These are phyloP conservation scores for Octodonta nipae DNA, from an alignment of 2,888 invertebrate species.

Conservation along the genomic window DNA sequence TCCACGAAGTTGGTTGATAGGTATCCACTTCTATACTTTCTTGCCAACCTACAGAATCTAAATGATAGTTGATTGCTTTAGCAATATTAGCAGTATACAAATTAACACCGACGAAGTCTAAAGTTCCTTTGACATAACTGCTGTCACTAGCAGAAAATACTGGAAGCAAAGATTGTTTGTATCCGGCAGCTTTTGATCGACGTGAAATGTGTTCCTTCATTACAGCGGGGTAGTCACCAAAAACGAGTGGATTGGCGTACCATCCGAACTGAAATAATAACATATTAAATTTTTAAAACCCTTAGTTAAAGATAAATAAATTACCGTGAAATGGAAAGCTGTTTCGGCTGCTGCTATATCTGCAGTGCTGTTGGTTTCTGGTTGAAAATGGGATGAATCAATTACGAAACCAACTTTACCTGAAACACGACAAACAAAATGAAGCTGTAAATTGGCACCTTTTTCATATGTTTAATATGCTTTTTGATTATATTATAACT, in stretches of 20 bases:
- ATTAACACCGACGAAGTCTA: conserved; percentile 63
- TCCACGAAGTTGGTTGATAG: conserved; percentile 8
- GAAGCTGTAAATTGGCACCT: no score
- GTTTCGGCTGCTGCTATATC: conserved; percentile 42
- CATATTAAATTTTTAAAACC: no score
- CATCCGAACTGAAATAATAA: conserved; percentile 17
- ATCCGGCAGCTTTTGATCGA: conserved; percentile 46
- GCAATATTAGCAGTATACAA: conserved; percentile 51
- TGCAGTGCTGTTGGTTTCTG: conserved; percentile 35
- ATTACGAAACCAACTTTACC: conserved; percentile 44
- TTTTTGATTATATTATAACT: no score
- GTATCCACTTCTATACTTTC: conserved; percentile 5
- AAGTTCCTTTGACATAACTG: conserved; percentile 38
- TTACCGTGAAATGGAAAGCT: conserved; percentile 23
- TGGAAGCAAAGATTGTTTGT: conserved; percentile 47
- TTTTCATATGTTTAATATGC: no score
- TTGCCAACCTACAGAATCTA: conserved; percentile 34
- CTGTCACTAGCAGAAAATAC: conserved; percentile 47
- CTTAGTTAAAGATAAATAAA: no score
- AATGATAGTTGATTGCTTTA: conserved; percentile 26
- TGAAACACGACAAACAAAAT: no score
- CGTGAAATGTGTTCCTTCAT: conserved; percentile 46
- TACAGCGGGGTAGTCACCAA: conserved; percentile 51
- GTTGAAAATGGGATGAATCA: conserved; percentile 43
- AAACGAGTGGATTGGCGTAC: conserved; percentile 44